Conservation (phyloP, 2,888 invertebrate genomes). For the Melieria crassipennis region DNA sequence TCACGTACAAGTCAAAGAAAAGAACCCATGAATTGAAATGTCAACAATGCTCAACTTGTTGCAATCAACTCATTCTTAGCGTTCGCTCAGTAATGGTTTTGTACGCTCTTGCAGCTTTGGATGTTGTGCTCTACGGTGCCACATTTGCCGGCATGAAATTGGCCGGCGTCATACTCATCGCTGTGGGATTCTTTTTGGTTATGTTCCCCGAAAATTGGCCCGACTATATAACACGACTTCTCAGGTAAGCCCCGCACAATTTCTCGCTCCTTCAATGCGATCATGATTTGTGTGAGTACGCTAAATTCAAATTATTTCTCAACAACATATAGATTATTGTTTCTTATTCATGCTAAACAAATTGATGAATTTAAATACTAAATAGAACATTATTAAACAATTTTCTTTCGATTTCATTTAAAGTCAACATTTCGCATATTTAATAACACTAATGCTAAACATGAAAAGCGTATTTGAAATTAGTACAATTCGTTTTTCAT, state of each 20-base stretch:
- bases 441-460: conserved; percentile 6
- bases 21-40: not conserved
- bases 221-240: conserved; percentile 87
- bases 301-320: conserved; percentile 24
- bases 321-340: not conserved
- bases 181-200: conserved; percentile 90
- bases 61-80: not conserved
- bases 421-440: not conserved
- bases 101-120: conserved; percentile 72
- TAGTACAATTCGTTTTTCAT: not conserved
- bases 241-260: conserved; percentile 73
- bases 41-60: not conserved
- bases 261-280: not conserved
- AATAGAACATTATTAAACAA: conserved; percentile 29
- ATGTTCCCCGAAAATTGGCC: conserved; percentile 98
- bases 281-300: conserved; percentile 17
- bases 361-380: conserved; percentile 3
- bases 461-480: not conserved
- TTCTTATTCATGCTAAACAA: conserved; percentile 18
- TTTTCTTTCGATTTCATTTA: conserved; percentile 40
- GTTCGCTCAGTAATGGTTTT: not conserved
- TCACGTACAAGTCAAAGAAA: not conserved
- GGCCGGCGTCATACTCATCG: conserved; percentile 91
- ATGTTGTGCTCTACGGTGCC: conserved; percentile 85
- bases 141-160: conserved; percentile 94